These are phyloP conservation scores for Anastatus disparis DNA, from an alignment of 1,140 invertebrate genomes.

Conservation along the genomic window DNA sequence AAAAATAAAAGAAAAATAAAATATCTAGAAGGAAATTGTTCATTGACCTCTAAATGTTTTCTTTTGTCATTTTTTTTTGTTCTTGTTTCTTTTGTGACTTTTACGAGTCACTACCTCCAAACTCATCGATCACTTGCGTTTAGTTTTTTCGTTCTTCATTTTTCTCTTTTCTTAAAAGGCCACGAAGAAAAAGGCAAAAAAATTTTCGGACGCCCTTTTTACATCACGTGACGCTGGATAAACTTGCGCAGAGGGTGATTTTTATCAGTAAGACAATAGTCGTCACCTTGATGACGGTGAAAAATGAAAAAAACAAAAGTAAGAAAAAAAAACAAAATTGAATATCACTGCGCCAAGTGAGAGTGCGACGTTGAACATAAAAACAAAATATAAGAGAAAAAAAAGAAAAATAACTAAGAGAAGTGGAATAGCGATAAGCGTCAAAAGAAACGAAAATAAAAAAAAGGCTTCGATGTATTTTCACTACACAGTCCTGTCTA, in stretches of 20 bases:
- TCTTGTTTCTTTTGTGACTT: neutral
- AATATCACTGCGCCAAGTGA: too few species aligned
- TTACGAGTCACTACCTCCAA: neutral
- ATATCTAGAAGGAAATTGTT: neutral
- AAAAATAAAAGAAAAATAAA: slow-evolving; percentile 16
- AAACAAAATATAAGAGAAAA: neutral
- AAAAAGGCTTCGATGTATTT: slow-evolving; percentile 64
- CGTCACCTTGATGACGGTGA: neutral
- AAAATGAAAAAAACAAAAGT: neutral
- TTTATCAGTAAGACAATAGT: too few species aligned
- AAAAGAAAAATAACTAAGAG: too few species aligned
- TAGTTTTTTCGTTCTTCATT: neutral
- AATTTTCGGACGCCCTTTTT: slow-evolving; percentile 5
- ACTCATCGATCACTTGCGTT: neutral
- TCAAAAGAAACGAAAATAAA: slow-evolving; percentile 39
- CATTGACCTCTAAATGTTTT: neutral
- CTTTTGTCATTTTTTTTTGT: neutral
- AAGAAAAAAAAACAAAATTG: neutral
- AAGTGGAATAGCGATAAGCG: slow-evolving; percentile 23
- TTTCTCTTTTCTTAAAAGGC: neutral
- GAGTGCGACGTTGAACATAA: too few species aligned
- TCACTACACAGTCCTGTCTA: slow-evolving; percentile 66
- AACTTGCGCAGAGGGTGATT: too few species aligned
- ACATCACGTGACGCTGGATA: neutral
- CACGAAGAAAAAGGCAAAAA: neutral